These are phyloP conservation scores for Melierax canorus DNA, from an alignment of 2,113 vertebrate species.

Conservation along the genomic window DNA sequence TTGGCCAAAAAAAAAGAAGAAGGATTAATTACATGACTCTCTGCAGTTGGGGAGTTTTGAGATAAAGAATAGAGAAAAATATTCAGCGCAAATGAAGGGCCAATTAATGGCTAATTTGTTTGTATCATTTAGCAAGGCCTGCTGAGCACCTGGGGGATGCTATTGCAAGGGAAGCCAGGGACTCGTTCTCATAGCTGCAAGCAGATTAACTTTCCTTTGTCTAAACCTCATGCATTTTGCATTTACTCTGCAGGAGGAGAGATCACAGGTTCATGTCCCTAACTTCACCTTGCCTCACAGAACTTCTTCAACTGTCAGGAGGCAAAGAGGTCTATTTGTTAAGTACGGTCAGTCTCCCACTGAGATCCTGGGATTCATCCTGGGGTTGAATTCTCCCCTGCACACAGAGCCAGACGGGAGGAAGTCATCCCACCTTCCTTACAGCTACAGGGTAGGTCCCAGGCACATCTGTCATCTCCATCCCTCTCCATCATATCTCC, in stretches of 20 bases:
- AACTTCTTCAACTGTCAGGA: neutral
- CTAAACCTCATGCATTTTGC: neutral
- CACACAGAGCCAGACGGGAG: neutral
- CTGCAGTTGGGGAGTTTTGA: neutral
- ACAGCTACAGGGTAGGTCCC: neutral
- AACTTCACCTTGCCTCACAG: neutral
- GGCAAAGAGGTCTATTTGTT: neutral
- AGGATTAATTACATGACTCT: neutral
- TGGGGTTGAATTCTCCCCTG: neutral
- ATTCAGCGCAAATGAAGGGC: neutral
- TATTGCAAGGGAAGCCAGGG: neutral
- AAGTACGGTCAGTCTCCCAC: neutral
- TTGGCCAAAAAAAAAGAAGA: neutral
- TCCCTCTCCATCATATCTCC: neutral
- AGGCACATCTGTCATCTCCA: neutral
- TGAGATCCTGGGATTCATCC: neutral
- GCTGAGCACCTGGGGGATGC: neutral
- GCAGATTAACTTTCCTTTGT: neutral
- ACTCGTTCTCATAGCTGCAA: neutral
- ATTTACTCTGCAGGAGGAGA: neutral
- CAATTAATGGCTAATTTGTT: neutral
- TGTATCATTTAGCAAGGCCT: neutral
- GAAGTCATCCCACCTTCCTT: neutral
- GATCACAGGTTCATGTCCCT: neutral
- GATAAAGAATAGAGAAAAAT: neutral